Percentiles rank a stretch among this genome's conserved stretches.
These are phyloP conservation scores for rabbit (Oryctolagus cuniculus) DNA, from an alignment of 2,113 vertebrate genomes.

Conservation along the genomic window mOryCun1.1 NC_091434.1:1769501-1770000, in stretches of 20 bases:
- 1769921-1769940: slow-evolving; percentile 96
- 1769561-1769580: background rate
- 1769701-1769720: slow-evolving; percentile 98
- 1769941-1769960: slow-evolving; percentile 96
- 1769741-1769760: slow-evolving; percentile 98
- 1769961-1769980: slow-evolving; percentile 95
- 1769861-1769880: slow-evolving; percentile 96
- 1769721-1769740: slow-evolving; percentile 97
- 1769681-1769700: slow-evolving; percentile 98
- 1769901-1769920: slow-evolving; percentile 97
- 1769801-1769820: slow-evolving; percentile 98
- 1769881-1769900: slow-evolving; percentile 97
- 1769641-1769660: slow-evolving; percentile 98
- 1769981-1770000: slow-evolving; percentile 93
- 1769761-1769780: slow-evolving; percentile 98
- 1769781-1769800: slow-evolving; percentile 97
- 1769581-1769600: slow-evolving; percentile 34
- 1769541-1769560: background rate
- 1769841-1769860: slow-evolving; percentile 97
- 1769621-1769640: slow-evolving; percentile 81
- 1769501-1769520: background rate
- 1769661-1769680: slow-evolving; percentile 99
- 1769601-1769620: slow-evolving; percentile 77
- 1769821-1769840: slow-evolving; percentile 98
- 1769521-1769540: background rate